Conservation (phyloP, 2,888 invertebrate genomes). For the Drosophila prostipennis region DNA sequence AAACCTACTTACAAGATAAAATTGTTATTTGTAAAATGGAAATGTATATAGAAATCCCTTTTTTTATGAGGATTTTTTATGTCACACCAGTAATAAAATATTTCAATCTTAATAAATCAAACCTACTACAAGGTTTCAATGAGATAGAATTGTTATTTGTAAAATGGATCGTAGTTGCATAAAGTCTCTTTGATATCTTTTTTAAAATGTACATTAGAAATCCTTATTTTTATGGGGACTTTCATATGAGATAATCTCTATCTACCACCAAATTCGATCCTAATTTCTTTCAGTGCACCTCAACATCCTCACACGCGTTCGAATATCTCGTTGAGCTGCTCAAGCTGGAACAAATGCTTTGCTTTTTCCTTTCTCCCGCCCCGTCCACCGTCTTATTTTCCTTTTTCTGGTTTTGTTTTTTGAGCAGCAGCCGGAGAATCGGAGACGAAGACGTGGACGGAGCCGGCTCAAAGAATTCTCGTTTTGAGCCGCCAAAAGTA, state of each 20-base stretch:
- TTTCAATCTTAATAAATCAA: too few species aligned
- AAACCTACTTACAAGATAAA: too few species aligned
- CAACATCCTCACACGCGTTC: conserved; percentile 9
- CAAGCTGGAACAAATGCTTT: conserved; percentile 69
- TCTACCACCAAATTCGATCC: not conserved
- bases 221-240: too few species aligned
- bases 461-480: conserved; percentile 51
- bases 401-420: conserved; percentile 40
- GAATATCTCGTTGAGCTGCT: conserved; percentile 62
- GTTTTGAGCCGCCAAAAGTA: conserved; percentile 58
- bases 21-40: too few species aligned
- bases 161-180: too few species aligned
- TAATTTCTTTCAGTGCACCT: conserved; percentile 15
- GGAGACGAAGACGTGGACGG: conserved; percentile 25
- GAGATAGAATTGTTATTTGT: too few species aligned
- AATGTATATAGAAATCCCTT: too few species aligned
- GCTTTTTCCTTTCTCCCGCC: conserved; percentile 49
- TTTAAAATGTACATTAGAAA: too few species aligned
- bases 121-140: too few species aligned
- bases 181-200: too few species aligned
- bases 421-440: conserved; percentile 49
- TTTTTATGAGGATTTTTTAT: too few species aligned
- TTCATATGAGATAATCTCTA: not conserved
- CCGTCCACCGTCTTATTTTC: conserved; percentile 5
- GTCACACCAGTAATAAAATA: too few species aligned